These are phyloP conservation scores for Rhyacophila evoluta DNA, from an alignment of 2,888 invertebrate species.

Conservation along the genomic window DNA sequence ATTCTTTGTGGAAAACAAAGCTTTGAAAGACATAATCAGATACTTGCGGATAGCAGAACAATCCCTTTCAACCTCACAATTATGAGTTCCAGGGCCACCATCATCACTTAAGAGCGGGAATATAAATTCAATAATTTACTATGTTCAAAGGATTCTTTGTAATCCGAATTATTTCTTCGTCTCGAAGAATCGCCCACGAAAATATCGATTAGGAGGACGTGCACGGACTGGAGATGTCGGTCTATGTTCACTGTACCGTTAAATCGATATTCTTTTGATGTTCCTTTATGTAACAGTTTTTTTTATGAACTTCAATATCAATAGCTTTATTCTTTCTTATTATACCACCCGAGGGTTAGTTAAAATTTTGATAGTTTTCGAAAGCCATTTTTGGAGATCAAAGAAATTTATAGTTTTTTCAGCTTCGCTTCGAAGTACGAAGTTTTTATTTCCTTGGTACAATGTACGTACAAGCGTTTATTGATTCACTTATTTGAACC, in stretches of 20 bases:
- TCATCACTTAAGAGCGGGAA: constrained; percentile 14
- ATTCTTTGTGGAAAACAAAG: constrained; percentile 4
- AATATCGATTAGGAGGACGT: constrained; percentile 49
- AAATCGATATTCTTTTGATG: constrained; percentile 44
- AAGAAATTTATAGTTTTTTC: background rate
- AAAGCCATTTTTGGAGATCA: constrained; percentile 21
- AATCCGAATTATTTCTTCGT: constrained; percentile 47
- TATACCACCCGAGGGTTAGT: constrained; percentile 22
- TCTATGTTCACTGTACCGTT: constrained; percentile 8
- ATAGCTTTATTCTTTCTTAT: constrained; percentile 22
- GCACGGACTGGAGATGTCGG: constrained; percentile 37
- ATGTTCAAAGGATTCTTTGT: constrained; percentile 49
- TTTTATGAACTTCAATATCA: constrained; percentile 26
- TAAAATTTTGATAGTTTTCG: constrained; percentile 18
- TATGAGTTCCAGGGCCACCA: background rate
- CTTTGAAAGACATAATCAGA: constrained; percentile 17
- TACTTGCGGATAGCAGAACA: background rate
- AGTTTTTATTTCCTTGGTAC: background rate
- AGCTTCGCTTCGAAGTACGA: background rate
- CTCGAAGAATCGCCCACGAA: constrained; percentile 39
- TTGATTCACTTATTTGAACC: too few species aligned
- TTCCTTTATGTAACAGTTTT: constrained; percentile 31
- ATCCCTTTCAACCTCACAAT: constrained; percentile 9
- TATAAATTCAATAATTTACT: constrained; percentile 39
- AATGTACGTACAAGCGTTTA: too few species aligned